Base-by-base conservation (phyloP, 1,140 invertebrate genomes). In the Tetranychus urticae region DNA sequence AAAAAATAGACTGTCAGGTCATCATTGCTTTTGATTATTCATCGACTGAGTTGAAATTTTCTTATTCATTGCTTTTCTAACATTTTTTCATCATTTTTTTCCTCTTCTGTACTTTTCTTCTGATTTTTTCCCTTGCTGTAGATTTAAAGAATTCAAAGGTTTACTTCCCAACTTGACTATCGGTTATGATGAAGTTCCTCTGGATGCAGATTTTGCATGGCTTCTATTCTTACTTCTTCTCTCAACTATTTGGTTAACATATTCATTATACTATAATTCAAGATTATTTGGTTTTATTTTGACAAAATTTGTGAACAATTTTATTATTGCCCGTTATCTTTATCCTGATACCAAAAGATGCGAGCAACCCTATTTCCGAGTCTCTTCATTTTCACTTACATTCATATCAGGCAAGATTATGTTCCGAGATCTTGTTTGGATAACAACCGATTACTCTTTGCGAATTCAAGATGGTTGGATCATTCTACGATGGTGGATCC, bases 331-430 rank as follows among this genome's bases (percentile, higher is more conserved):
- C 58, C 67, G 68, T 62, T 69, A 82, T 85, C 65, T 80, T 46
- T 56, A 52, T 55, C 5, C 31, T 31, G 42, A 2, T 59, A 48
- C 5, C 13, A 52, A 60, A 31, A 60, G 37, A 39, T 23, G 36
- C n/a, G 14, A 37, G 12, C 59, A 52, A 13, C 50, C 47, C 2
- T 61, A 61, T 39, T 58, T 62, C 13, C 12, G 59, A 42, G 62
- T 62, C 35, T 90, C 91, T 63, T 96, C 93, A 14, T 82, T 97
- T 67, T 90, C 89, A 2, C 75, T 94, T 46, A 91, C 91, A 74
- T 86, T 89, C 36, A 76, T 97, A 64, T 89, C 90, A 65, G 94
- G 94, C 2, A 97, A 97, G 77, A 85, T 97, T 48, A 98, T 98
- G 93, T 96, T 97, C 75, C 78, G 91, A 65, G 89, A 97, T 77